These are phyloP conservation scores for Atherinosoma microstoma DNA, from an alignment of 2,797 vertebrate species.

Conservation along the genomic window DNA sequence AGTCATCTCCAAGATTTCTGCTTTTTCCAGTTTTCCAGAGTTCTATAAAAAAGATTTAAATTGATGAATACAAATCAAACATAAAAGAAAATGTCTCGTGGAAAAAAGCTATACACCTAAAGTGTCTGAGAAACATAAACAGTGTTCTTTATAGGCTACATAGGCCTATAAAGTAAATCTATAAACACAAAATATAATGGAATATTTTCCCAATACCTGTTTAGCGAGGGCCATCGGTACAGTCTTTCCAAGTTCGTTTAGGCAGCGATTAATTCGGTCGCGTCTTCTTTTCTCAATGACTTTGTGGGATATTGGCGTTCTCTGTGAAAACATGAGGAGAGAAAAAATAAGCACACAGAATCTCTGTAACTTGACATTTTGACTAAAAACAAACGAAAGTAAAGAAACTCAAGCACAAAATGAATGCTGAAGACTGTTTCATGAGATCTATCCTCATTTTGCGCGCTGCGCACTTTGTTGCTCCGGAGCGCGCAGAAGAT, in stretches of 20 bases:
- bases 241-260: conserved; percentile 93
- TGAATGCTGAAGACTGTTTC: background rate
- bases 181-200: background rate
- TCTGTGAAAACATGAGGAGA: conserved; percentile 77
- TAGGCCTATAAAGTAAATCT: background rate
- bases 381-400: background rate
- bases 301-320: conserved; percentile 94
- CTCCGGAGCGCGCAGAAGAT: conserved; percentile 52
- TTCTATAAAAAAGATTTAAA: conserved; percentile 82
- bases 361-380: background rate
- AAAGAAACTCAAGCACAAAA: background rate
- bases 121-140: background rate
- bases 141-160: no score
- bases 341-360: conserved; percentile 8
- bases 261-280: conserved; percentile 94
- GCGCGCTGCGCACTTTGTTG: conserved; percentile 46
- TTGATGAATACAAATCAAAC: background rate
- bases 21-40: conserved; percentile 97
- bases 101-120: background rate
- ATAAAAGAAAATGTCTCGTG: conserved; percentile 1
- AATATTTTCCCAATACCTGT: conserved; percentile 83
- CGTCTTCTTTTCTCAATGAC: conserved; percentile 95
- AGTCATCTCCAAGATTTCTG: conserved; percentile 98
- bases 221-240: conserved; percentile 96
- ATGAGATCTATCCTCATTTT: conserved; percentile 2